Evolutionary conservation across 2,888 invertebrate species (phyloP), one percentile per base, ranked within the genome.

Genomic region (Tethea ocularis): DNA sequence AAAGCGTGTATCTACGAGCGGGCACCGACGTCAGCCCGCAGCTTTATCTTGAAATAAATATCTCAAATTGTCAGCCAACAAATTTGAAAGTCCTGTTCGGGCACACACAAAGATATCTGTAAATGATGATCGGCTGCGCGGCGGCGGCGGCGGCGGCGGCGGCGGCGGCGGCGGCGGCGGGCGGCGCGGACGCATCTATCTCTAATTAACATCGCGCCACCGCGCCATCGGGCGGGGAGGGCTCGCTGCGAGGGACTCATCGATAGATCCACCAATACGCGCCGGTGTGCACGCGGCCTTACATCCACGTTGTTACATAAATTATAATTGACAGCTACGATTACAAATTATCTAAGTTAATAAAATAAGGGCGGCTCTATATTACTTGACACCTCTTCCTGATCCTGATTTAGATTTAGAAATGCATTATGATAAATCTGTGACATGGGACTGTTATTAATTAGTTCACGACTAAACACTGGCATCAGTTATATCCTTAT

Each of bases 141-240:
- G 61, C 61, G 29, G 8, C 8, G 29, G 60, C 62, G n/a, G n/a
- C n/a, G n/a, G n/a, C n/a, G n/a, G n/a, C n/a, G n/a, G n/a, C 54
- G 62, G 58, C 26, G 36, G 57, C 57, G 51, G 2, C 38, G 56
- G 52, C 4, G n/a, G n/a, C n/a, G n/a, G n/a, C n/a, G 57, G 58
- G 70, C 75, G 72, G 61, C 62, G 60, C 62, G 58, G 59, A 69
- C 75, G 72, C 69, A 68, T 71, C 77, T 87, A 87, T 88, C 88
- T 87, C 78, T 87, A 86, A 87, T 86, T 83, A 87, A 81, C 82
- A 87, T 87, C 88, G 80, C 67, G 41, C 15, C 52, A 63, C 64
- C 52, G 46, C 53, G 29, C 29, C 41, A 26, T 60, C 62, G 56
- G 62, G 58, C 26, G 36, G 57, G 58, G 51, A 2, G 46, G 56